A percentile compares a stretch with the other conserved stretches of the same genome.
These are phyloP conservation scores for Cremastinae sp. DNA, from an alignment of 2,888 invertebrate species.

Conservation along the genomic window DNA sequence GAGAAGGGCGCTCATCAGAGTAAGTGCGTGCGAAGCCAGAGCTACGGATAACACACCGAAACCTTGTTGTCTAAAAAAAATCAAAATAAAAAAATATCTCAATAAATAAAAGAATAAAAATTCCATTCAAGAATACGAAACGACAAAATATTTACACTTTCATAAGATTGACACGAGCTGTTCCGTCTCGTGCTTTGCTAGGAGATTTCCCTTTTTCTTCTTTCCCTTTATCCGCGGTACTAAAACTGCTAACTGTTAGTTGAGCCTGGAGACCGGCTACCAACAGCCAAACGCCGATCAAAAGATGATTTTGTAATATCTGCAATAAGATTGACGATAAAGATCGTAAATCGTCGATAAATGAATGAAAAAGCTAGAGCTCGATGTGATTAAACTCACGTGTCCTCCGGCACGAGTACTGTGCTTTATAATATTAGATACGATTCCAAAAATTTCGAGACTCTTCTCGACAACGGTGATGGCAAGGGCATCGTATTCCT, in stretches of 20 bases:
- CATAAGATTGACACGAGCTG: slow-evolving; percentile 85
- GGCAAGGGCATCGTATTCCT: slow-evolving; percentile 90
- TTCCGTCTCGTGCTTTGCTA: slow-evolving; percentile 83
- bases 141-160: slow-evolving; percentile 83
- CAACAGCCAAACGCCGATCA: slow-evolving; percentile 94
- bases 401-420: slow-evolving; percentile 94
- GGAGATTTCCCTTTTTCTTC: slow-evolving; percentile 84
- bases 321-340: slow-evolving; percentile 75
- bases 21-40: slow-evolving; percentile 91
- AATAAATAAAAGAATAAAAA: neutral
- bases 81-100: slow-evolving; percentile 18
- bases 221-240: slow-evolving; percentile 79
- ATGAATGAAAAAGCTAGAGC: too few relatives aligned
- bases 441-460: slow-evolving; percentile 91
- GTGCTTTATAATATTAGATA: slow-evolving; percentile 89
- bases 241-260: slow-evolving; percentile 84
- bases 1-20: slow-evolving; percentile 87
- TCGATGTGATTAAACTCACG: too few relatives aligned
- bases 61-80: slow-evolving; percentile 87
- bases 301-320: slow-evolving; percentile 93
- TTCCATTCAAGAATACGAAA: slow-evolving; percentile 1
- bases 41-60: slow-evolving; percentile 95
- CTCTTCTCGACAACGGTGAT: slow-evolving; percentile 93
- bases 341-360: slow-evolving; percentile 34
- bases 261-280: slow-evolving; percentile 93